These are phyloP conservation scores for Centropyge bicolor DNA, from an alignment of 2,797 vertebrate genomes.

Conservation along the genomic window DNA sequence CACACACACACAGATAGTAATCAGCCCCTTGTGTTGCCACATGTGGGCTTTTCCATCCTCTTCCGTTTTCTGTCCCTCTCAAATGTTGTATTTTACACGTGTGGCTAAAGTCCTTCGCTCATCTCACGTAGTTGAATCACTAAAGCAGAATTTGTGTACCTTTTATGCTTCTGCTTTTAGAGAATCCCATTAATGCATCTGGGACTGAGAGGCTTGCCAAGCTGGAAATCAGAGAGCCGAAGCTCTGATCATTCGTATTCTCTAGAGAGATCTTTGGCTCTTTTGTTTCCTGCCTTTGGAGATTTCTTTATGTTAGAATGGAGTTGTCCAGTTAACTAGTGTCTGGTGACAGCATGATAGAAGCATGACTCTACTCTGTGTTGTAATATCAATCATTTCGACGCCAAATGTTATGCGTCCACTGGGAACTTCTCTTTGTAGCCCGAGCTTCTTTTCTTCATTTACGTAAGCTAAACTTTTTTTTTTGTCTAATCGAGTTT, in stretches of 20 bases:
- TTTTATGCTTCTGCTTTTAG: conserved; percentile 28
- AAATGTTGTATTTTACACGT: conserved; percentile 23
- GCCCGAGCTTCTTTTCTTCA: conserved; percentile 12
- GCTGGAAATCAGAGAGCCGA: conserved; percentile 43
- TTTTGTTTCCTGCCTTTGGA: conserved; percentile 49
- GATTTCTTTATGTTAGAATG: conserved; percentile 41
- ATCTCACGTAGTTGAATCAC: conserved; percentile 10
- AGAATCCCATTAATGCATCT: conserved; percentile 38
- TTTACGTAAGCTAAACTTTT: conserved; percentile 3
- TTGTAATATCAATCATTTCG: conserved; percentile 49
- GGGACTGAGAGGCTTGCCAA: conserved; percentile 42
- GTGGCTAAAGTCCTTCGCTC: not conserved
- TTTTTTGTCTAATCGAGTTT: conserved; percentile 12
- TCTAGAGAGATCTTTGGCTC: conserved; percentile 41
- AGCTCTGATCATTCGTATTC: conserved; percentile 50
- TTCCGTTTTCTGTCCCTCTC: conserved; percentile 8
- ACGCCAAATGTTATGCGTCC: conserved; percentile 33
- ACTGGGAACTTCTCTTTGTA: conserved; percentile 57
- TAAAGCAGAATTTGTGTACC: conserved; percentile 21
- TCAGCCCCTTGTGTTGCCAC: conserved; percentile 3
- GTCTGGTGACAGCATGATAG: conserved; percentile 43
- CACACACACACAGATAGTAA: not conserved
- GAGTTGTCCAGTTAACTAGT: conserved; percentile 47
- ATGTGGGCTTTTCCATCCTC: not conserved
- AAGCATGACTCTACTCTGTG: conserved; percentile 52